phyloP scores from a whole-genome alignment of 1,140 invertebrate species.

The Dolichoris vasculosae region DNA sequence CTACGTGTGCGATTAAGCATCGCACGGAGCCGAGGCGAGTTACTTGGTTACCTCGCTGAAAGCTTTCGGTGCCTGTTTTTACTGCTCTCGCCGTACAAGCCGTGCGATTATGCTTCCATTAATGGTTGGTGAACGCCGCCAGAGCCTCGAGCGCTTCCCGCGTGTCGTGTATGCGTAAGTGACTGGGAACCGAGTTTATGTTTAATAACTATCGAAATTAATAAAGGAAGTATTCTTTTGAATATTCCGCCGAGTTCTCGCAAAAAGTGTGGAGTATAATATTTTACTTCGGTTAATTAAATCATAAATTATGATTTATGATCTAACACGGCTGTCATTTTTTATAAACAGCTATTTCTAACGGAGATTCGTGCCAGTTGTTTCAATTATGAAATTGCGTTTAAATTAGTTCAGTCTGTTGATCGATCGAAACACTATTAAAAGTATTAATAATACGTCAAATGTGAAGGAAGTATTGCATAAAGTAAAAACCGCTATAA shows the following conservation, averaged over 20 bases:
- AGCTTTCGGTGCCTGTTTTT: background rate
- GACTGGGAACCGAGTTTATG: no score
- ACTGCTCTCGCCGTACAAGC: background rate
- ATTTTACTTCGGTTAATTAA: background rate
- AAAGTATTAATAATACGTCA: background rate
- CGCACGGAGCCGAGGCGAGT: no score
- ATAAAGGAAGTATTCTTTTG: background rate
- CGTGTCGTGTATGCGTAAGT: no score
- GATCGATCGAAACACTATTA: background rate
- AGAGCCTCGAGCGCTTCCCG: no score
- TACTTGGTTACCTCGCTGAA: background rate
- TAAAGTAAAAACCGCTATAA: background rate
- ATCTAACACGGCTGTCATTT: background rate
- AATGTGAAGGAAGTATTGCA: background rate
- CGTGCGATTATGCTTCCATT: background rate
- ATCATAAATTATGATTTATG: conserved; percentile 8
- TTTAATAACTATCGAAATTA: background rate
- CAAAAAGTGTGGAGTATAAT: background rate
- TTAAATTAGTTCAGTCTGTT: background rate
- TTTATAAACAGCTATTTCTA: background rate
- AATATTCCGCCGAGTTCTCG: background rate
- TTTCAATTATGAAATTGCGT: background rate
- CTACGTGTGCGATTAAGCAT: background rate
- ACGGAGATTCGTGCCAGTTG: background rate
- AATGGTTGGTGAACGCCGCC: background rate